Percentiles rank a stretch among this genome's conserved stretches.
phyloP scores from a whole-genome alignment of 2,113 vertebrate species.

The Hemicordylus capensis region DNA sequence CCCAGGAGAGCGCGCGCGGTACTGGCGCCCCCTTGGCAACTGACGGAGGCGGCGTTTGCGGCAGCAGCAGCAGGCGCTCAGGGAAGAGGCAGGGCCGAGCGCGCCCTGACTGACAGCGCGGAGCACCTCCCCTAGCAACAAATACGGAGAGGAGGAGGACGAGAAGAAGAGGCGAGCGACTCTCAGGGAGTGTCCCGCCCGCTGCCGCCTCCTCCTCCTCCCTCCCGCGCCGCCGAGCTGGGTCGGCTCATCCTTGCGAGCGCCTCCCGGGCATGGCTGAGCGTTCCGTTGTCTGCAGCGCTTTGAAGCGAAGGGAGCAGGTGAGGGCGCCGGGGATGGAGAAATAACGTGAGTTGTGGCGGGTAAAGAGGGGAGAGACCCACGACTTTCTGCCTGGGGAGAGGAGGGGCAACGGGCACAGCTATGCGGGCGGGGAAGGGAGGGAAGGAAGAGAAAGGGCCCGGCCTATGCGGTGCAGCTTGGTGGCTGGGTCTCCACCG shows the following conservation, averaged over 20 bases:
- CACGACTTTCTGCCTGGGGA: background rate
- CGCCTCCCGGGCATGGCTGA: conserved; percentile 13
- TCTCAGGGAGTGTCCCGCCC: background rate
- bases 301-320: background rate
- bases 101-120: background rate
- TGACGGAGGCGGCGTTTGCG: background rate
- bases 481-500: background rate
- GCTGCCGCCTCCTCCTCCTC: background rate
- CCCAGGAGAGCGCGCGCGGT: background rate
- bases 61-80: background rate
- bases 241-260: background rate
- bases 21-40: background rate
- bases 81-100: background rate
- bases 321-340: background rate
- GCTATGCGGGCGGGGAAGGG: background rate
- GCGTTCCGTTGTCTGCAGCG: background rate
- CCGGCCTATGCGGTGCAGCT: background rate
- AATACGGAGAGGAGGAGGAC: background rate
- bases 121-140: background rate
- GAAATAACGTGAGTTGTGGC: background rate
- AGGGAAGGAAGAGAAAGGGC: background rate
- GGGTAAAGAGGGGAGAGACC: background rate
- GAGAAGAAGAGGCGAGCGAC: background rate
- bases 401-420: no score
- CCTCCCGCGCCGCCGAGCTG: background rate